These are phyloP conservation scores for Ochropleura plecta DNA, from an alignment of 2,888 invertebrate genomes.

Conservation along the genomic window DNA sequence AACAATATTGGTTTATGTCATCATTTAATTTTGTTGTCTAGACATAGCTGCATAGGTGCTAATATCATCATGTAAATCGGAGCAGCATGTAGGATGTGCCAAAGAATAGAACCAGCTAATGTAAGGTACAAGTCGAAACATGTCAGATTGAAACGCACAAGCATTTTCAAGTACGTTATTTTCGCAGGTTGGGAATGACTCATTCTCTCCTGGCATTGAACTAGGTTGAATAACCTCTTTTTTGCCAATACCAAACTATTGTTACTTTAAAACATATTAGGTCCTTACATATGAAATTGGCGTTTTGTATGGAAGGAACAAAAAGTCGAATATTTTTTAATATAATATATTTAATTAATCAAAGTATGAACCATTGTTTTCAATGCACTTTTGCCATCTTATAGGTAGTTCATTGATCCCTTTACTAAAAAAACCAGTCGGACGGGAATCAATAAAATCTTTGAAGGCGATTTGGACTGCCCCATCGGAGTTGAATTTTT, in stretches of 20 bases:
- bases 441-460: too few relatives aligned
- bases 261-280: constrained; percentile 12
- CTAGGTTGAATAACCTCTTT: constrained; percentile 68
- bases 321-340: too few relatives aligned
- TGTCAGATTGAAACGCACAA: constrained; percentile 28
- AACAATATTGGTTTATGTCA: constrained; percentile 34
- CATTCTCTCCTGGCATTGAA: constrained; percentile 64
- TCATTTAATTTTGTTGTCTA: constrained; percentile 8
- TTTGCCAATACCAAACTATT: constrained; percentile 33
- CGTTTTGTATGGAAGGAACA: too few relatives aligned
- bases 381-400: too few relatives aligned
- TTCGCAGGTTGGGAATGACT: constrained; percentile 60
- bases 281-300: too few relatives aligned
- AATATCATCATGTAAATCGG: background rate
- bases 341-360: too few relatives aligned
- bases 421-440: too few relatives aligned
- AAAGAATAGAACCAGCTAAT: constrained; percentile 4
- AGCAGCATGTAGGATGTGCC: background rate
- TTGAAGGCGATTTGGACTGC: too few relatives aligned
- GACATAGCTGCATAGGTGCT: too few relatives aligned
- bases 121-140: constrained; percentile 19
- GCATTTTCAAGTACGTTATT: constrained; percentile 30
- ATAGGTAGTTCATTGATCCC: too few relatives aligned
- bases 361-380: too few relatives aligned
- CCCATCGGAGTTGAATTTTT: too few relatives aligned